phyloP scores from a whole-genome alignment of 1,140 invertebrate species.

The Asbolus verrucosus region DNA sequence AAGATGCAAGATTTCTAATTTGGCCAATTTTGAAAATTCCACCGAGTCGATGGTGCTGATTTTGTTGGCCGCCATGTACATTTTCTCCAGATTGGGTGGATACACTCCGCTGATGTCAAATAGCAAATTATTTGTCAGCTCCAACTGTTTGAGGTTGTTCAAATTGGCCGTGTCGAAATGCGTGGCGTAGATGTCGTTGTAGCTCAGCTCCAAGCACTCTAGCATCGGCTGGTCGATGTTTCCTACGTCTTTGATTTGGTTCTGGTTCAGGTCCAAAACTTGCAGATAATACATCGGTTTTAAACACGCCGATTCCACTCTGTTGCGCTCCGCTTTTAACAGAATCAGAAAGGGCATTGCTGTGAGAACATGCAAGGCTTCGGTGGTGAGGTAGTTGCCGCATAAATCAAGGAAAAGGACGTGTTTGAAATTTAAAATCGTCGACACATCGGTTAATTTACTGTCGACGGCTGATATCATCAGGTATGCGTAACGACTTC shows the following conservation, averaged over 20 bases:
- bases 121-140: conserved; percentile 68
- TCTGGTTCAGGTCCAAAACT: conserved; percentile 67
- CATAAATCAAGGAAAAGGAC: conserved; percentile 69
- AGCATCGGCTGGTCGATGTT: conserved; percentile 68
- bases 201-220: conserved; percentile 67
- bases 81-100: conserved; percentile 66
- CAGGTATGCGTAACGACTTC: conserved; percentile 62
- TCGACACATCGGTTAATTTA: conserved; percentile 66
- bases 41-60: conserved; percentile 47
- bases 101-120: conserved; percentile 64
- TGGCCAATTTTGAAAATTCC: conserved; percentile 65
- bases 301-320: conserved; percentile 65
- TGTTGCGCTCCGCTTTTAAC: conserved; percentile 68
- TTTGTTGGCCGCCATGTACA: conserved; percentile 56
- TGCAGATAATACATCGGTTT: conserved; percentile 69
- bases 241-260: conserved; percentile 65
- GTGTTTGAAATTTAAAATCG: conserved; percentile 67
- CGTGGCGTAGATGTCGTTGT: conserved; percentile 63
- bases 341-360: conserved; percentile 67
- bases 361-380: conserved; percentile 65
- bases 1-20: conserved; percentile 68
- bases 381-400: conserved; percentile 66
- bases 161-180: conserved; percentile 60
- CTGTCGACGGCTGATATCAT: conserved; percentile 57
- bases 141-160: conserved; percentile 65